Evolutionary conservation across 2,888 invertebrate species (phyloP).

Genomic region (Buathra laborator): DNA sequence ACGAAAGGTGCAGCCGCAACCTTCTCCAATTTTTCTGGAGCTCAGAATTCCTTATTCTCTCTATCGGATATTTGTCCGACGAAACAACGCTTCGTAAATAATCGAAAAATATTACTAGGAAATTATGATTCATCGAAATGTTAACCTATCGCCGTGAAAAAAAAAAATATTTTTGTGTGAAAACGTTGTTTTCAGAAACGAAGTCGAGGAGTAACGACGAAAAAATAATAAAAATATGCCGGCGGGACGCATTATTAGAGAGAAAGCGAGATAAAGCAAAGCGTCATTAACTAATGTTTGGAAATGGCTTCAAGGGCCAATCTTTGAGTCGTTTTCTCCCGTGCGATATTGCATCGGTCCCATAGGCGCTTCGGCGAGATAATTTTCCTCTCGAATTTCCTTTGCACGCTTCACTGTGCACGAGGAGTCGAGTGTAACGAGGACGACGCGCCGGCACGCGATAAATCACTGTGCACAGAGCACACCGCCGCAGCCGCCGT

Average conservation of each 20-base stretch:
- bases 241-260: not conserved
- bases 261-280: not conserved
- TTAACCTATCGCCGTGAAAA: not conserved
- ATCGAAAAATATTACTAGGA: not conserved
- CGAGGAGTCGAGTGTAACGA: conserved; percentile 54
- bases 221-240: not conserved
- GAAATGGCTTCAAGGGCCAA: conserved; percentile 8
- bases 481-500: conserved; percentile 1
- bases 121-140: not conserved
- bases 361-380: conserved; percentile 32
- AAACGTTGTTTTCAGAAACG: not conserved
- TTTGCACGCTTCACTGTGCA: conserved; percentile 40
- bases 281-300: not conserved
- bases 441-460: conserved; percentile 53
- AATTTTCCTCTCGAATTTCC: conserved; percentile 54
- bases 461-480: conserved; percentile 57
- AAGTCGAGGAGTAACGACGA: not conserved
- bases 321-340: conserved; percentile 1
- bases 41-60: not conserved
- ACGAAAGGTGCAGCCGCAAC: conserved; percentile 43
- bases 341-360: conserved; percentile 5
- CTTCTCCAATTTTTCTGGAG: conserved; percentile 43
- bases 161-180: not conserved
- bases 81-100: not conserved
- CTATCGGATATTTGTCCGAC: not conserved